Evolutionary conservation across 30 jellyfish, hydroid and myxozoan species (phyloP).

Genomic region (Mastigias papua): DNA sequence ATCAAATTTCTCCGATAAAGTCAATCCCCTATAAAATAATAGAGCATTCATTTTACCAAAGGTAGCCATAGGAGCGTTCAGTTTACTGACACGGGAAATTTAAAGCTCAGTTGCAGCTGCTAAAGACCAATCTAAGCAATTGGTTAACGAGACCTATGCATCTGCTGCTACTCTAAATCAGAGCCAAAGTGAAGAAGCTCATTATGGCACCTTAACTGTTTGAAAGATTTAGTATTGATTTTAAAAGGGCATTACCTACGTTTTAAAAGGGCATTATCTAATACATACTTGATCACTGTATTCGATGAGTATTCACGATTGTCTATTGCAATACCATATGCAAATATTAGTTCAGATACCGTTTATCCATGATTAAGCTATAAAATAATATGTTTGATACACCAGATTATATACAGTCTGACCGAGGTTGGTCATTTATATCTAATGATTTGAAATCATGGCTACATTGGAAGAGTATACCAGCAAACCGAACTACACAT

Average conservation of each 20-base stretch:
- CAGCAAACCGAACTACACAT: constrained; percentile 55
- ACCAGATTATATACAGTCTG: background rate
- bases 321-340: constrained; percentile 52
- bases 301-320: constrained; percentile 74
- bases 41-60: background rate
- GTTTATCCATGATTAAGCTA: constrained; percentile 31
- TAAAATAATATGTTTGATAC: constrained; percentile 64
- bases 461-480: constrained; percentile 17
- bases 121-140: background rate
- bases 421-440: constrained; percentile 40
- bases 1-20: background rate
- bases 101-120: background rate
- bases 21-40: background rate
- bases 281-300: constrained; percentile 61
- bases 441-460: constrained; percentile 69
- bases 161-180: background rate
- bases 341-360: constrained; percentile 40
- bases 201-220: no score
- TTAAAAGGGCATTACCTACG: no score
- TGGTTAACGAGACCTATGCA: background rate
- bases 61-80: background rate
- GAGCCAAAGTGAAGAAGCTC: no score
- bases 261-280: no score
- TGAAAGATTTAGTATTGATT: no score
- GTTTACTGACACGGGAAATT: background rate